Base-by-base conservation (phyloP, 2,888 invertebrate genomes). In the Entomobrya proxima region DNA sequence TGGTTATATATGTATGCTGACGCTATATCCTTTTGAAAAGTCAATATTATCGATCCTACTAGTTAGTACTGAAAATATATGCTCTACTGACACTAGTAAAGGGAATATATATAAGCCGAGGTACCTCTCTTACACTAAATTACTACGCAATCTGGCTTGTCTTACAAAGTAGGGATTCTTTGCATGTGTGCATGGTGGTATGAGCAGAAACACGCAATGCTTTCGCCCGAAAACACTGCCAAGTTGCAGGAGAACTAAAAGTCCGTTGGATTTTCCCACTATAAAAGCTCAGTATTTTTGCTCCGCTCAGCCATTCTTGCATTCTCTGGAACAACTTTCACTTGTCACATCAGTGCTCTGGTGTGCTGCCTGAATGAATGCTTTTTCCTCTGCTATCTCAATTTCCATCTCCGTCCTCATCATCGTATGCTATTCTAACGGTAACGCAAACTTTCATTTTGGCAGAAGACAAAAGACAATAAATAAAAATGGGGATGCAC, bases 1-100 rank as follows among this genome's bases (percentile, higher is more conserved):
- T 58, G 61, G 35, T 35, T 61, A 35, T 61, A 18, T 61, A 18
- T 11, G 44, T 24, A 69, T 11, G 21, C 44, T 69, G 15, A 15
- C n/a, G 9, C 9, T 69, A 35, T 9, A 35, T 24, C 4, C 27
- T 4, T n/a, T 24, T n/a, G 24, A 85, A 85, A 85, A 85, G 85
- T 85, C 85, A 78, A 85, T 85, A 85, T 74, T 85, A 85, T 85
- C 79, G 85, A 85, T 79, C 72, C 37, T 58, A 32, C 35, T 11
- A 72, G 18, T n/a, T n/a, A n/a, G n/a, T n/a, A n/a, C n/a, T n/a
- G n/a, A n/a, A n/a, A n/a, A n/a, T n/a, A n/a, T n/a, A n/a, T n/a
- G n/a, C n/a, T n/a, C 72, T 67, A 32, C 35, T 64, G 37, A 0
- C 21, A 64, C 37, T 44, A 24, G 18, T 18, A 64, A 58, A 27